Evolutionary conservation across 2,888 invertebrate genomes (phyloP).

Genomic region (Drosophila picticornis): DNA sequence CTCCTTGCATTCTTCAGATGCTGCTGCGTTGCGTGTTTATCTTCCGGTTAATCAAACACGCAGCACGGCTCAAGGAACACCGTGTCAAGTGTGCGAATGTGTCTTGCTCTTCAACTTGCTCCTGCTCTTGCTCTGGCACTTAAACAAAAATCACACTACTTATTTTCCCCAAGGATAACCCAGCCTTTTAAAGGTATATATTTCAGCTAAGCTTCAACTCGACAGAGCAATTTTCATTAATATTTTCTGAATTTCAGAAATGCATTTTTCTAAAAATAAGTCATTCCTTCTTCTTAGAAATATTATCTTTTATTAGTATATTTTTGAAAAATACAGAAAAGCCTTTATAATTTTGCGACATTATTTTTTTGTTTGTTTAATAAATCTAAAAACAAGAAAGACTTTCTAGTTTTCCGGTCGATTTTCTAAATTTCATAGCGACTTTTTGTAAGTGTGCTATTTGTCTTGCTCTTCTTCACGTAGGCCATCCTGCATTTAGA

Average conservation of each 20-base stretch:
- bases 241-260: neutral
- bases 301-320: neutral
- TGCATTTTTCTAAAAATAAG: no score
- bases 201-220: neutral
- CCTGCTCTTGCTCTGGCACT: neutral
- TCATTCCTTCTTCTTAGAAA: neutral
- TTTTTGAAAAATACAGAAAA: neutral
- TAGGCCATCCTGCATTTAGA: conserved; percentile 6
- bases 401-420: neutral
- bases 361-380: neutral
- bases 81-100: conserved; percentile 55
- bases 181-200: neutral
- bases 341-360: neutral
- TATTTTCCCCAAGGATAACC: neutral
- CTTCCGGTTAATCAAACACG: conserved; percentile 82
- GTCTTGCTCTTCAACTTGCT: conserved; percentile 18
- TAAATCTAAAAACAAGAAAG: neutral
- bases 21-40: conserved; percentile 72
- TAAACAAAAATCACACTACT: neutral
- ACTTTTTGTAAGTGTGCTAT: neutral
- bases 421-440: neutral
- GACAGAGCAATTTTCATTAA: neutral
- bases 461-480: neutral
- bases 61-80: conserved; percentile 61
- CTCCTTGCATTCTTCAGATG: conserved; percentile 40